Conservation (phyloP, 2,888 invertebrate genomes). For the Ceratothoa steindachneri region DNA sequence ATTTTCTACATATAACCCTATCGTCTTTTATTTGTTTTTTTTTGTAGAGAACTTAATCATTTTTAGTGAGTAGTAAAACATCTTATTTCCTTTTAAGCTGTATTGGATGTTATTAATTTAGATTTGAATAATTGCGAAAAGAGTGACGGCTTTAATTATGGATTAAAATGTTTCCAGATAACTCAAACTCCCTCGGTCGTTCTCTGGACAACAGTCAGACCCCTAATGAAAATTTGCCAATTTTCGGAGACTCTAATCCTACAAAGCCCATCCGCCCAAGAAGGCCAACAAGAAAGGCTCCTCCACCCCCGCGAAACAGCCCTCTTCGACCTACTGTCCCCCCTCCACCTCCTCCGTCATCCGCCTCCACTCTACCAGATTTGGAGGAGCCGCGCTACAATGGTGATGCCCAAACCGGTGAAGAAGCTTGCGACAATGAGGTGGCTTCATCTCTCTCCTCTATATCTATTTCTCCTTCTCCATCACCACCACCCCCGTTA, state of each 20-base stretch:
- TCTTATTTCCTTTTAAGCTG: too few relatives aligned
- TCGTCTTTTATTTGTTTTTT: too few relatives aligned
- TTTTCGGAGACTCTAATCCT: conserved; percentile 6
- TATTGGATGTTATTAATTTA: too few relatives aligned
- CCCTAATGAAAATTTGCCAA: conserved; percentile 21
- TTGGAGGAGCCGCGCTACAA: background rate
- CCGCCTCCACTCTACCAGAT: conserved; percentile 19
- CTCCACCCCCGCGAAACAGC: conserved; percentile 34
- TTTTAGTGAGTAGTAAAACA: too few relatives aligned
- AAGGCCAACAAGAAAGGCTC: conserved; percentile 32
- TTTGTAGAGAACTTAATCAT: too few relatives aligned
- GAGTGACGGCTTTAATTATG: too few relatives aligned
- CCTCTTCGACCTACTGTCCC: conserved; percentile 38
- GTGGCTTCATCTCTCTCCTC: conserved; percentile 16
- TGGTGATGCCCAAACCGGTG: background rate
- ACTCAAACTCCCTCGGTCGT: conserved; percentile 22
- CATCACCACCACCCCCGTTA: conserved; percentile 39
- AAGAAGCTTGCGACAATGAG: conserved; percentile 15
- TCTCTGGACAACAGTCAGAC: conserved; percentile 40
- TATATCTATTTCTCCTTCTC: conserved; percentile 21
- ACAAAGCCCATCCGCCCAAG: conserved; percentile 6
- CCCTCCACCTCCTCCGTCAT: conserved; percentile 38
- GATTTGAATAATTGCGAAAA: too few relatives aligned
- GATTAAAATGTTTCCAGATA: too few relatives aligned
- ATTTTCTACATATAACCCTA: too few relatives aligned